Conservation (phyloP, 2,797 vertebrate species). For the Sebastes steindachneri region DNA sequence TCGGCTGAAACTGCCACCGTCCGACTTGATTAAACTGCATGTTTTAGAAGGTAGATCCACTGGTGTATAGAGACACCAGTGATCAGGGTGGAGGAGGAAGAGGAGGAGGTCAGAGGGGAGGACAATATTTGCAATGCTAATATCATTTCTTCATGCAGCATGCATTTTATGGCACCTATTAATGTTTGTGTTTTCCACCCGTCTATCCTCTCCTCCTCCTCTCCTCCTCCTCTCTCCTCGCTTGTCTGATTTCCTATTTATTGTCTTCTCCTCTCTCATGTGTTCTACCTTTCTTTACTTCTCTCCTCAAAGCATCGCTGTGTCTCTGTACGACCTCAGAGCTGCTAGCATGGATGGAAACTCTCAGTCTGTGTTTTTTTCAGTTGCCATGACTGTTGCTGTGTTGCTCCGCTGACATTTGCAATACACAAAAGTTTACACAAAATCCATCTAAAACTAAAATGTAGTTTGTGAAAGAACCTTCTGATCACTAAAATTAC, state of each 20-base stretch:
- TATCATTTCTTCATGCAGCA: constrained; percentile 47
- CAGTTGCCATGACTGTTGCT: background rate
- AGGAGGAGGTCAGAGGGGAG: background rate
- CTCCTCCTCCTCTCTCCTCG: background rate
- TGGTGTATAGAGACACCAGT: background rate
- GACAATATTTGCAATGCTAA: constrained; percentile 58
- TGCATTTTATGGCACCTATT: constrained; percentile 51
- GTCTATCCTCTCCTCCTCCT: background rate
- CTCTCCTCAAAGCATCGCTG: background rate
- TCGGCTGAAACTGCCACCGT: background rate
- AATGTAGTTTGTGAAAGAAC: background rate
- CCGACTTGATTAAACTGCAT: constrained; percentile 2
- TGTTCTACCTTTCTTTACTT: background rate
- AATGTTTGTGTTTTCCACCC: constrained; percentile 44
- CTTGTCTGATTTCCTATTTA: constrained; percentile 1
- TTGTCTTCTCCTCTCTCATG: background rate
- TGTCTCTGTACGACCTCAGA: background rate
- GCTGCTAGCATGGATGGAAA: background rate
- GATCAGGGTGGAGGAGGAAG: background rate
- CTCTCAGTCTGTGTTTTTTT: background rate
- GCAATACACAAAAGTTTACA: too few relatives aligned
- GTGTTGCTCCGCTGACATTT: background rate
- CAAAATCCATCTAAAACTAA: too few relatives aligned
- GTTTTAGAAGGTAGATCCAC: background rate
- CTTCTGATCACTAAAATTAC: background rate